Evolutionary conservation across 2,888 invertebrate genomes (phyloP), one percentile per base, ranked within the genome.

Genomic region (Pteria penguin): DNA sequence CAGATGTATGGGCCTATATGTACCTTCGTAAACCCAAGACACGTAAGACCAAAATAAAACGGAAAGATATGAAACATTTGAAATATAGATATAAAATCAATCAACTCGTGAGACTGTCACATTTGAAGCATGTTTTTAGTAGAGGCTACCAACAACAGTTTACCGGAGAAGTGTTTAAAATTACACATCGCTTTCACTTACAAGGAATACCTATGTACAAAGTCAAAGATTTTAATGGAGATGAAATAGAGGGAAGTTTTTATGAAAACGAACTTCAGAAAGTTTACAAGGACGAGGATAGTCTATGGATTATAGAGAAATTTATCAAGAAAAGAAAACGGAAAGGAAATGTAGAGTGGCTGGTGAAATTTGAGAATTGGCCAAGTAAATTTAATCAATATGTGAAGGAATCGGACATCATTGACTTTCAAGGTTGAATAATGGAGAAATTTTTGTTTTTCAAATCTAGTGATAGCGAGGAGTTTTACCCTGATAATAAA

Each of bases 141-240:
- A 52, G 68, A 57, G 61, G 27, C 24, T 68, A 74, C 36, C 27
- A 68, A 18, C 55, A 74, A 61, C 61, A 67, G 22, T 61, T 27
- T 29, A 61, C 68, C 2, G 36, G 32, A 33, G 68, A 75, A 63
- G 27, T 69, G 11, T 75, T 75, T 31, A 63, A 63, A 36, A 55
- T 75, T 2, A 26, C 24, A 18, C 31, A 69, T 60, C 32, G 69
- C 26, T 75, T 75, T 69, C 33, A 27, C 8, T 18, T 33, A 18
- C 72, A 73, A 54, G 72, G 62, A 5, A 76, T 69, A 32, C 72
- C 76, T 4, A 55, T 71, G 66, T 76, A 71, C 29, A 65, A 67
- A 71, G 24, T 76, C 3, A 65, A 66, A 29, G 70, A 70, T 31
- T 52, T 65, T 27, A 22, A 54, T 18, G 54, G 55, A 2, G 71